phyloP scores from a whole-genome alignment of 2,888 invertebrate genomes.

The Cancer borealis region DNA sequence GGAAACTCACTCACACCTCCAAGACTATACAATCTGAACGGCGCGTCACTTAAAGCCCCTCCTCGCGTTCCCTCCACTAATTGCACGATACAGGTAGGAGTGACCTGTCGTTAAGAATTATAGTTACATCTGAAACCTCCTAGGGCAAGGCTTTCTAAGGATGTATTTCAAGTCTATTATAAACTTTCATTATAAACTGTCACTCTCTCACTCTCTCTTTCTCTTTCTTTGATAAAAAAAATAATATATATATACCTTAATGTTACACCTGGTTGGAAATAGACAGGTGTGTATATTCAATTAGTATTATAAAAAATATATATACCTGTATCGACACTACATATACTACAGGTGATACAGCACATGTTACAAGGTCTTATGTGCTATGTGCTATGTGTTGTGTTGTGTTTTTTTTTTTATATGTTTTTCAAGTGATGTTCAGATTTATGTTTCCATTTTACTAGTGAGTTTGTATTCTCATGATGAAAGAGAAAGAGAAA shows the following conservation, averaged over 20 bases:
- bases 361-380: too few relatives aligned
- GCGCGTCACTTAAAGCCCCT: neutral
- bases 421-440: neutral
- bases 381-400: too few relatives aligned
- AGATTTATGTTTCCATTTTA: neutral
- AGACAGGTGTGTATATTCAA: neutral
- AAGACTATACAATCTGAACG: conserved; percentile 14
- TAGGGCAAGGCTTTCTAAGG: neutral
- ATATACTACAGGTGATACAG: neutral
- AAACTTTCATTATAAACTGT: neutral
- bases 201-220: neutral
- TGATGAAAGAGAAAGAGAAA: neutral
- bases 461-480: neutral
- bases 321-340: too few relatives aligned
- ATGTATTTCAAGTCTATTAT: neutral
- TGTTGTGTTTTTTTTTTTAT: too few relatives aligned
- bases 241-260: neutral
- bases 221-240: neutral
- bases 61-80: neutral
- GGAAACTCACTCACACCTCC: neutral
- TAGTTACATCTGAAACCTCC: neutral
- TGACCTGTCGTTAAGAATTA: conserved; percentile 5
- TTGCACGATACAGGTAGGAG: conserved; percentile 3
- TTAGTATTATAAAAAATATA: too few relatives aligned
- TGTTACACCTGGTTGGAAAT: neutral